Base-by-base conservation (phyloP, 2,797 vertebrate genomes). In the Taenioides sp. region DNA sequence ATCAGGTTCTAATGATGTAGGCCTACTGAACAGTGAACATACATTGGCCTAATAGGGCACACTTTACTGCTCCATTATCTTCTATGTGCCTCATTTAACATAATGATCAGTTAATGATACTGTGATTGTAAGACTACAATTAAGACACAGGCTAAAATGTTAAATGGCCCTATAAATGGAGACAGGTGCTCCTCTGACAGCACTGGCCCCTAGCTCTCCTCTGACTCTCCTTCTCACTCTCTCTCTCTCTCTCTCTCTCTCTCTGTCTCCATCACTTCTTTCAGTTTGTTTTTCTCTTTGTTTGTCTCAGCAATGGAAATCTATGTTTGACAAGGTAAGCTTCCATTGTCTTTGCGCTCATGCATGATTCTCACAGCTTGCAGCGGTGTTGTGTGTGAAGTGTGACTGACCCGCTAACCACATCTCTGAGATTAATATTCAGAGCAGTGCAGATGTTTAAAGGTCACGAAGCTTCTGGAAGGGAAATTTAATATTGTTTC, bases 271-370 rank as follows among this genome's bases (percentile, higher is more conserved):
- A 47, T 31, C 49, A 14, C 57, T 23, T 67, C 47, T 72, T 63
- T 69, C 47, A 72, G 62, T 86, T 62, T 60, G 68, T 81, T 69
- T 70, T 77, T 57, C 67, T 80, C 73, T 82, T 37, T 68, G 50
- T 63, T 72, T 72, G 70, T 73, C 89, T 90, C 94, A 98, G 97
- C 95, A 96, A 93, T 98, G 97, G 97, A 98, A 97, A 94, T 93
- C 93, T 89, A 94, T 97, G 61, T 98, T 98, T 93, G 96, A 98
- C 92, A 94, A 98, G 97, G 97, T 98, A 97, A 84, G 96, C 95
- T 57, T 23, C 25, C 28, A 25, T 67, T 57, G 58, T 7, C 67
- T 71, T 65, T n/a, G 20, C 28, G 16, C 28, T 2, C 67, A 3
- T 85, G 80, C 79, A 78, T 80, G 81, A 77, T 74, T 77, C 69